Base-by-base conservation (phyloP, 2,113 vertebrate species). In the Alectura lathami region DNA sequence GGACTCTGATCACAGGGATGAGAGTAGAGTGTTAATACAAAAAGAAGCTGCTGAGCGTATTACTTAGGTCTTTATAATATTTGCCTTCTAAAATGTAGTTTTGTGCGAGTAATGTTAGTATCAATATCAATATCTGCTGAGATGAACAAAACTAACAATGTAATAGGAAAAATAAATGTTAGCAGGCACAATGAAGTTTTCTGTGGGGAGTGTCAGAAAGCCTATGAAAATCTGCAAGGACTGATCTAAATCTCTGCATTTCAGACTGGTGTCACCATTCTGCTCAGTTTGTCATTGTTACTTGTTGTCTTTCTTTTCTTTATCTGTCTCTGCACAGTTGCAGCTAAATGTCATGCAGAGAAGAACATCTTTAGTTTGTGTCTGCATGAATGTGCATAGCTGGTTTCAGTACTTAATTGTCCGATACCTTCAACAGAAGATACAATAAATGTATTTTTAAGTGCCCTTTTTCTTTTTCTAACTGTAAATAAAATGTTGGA, bases 111-210 rank as follows among this genome's bases (percentile, higher is more conserved):
- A 50, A 69, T 21, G 18, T 90, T 90, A 59, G 20, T 75, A 87
- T 56, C 67, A 86, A 83, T 89, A 78, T 75, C 86, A 84, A 67
- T 90, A 86, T 90, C 47, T 94, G 23, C 45, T 54, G 77, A 91
- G 83, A 89, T 79, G 77, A 96, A 83, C 72, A 96, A 94, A 97
- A 84, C 80, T 56, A 94, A 79, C 59, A 86, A 8, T 67, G 30
- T 74, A 96, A 86, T 94, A 94, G 43, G 67, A 94, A 94, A 95
- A 94, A 82, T 56, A 84, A 95, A 85, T 88, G 66, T 95, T 96
- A 92, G 32, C 62, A 45, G 83, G 17, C 43, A 74, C 72, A 89
- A 91, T 88, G 34, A 80, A 75, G 43, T 94, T 97, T 97, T 97
- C 82, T 83, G 70, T 89, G 51, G 79, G 83, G 51, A 74, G 74